A percentile compares a stretch with the other conserved stretches of the same genome.
Conservation (phyloP, 2,888 invertebrate genomes). For the Slavum lentiscoides region DNA sequence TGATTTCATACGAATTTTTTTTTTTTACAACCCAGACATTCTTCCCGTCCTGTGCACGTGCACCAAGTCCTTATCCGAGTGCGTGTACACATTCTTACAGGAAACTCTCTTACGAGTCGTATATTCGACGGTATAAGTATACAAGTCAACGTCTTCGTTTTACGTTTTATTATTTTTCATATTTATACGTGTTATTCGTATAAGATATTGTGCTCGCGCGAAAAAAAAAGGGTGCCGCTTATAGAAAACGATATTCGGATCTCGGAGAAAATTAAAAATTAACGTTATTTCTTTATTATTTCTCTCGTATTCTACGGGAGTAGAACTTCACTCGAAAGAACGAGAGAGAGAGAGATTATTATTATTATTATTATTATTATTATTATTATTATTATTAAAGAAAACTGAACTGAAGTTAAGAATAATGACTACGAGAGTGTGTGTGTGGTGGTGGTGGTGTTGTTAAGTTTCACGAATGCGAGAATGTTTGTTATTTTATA, state of each 20-base stretch:
- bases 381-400: slow-evolving; percentile 9
- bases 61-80: no score
- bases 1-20: no score
- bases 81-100: no score
- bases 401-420: slow-evolving; percentile 3
- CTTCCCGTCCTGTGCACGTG: no score
- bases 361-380: no score
- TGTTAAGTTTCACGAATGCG: slow-evolving; percentile 15
- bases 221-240: background rate
- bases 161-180: slow-evolving; percentile 13
- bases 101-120: no score
- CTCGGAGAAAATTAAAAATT: slow-evolving; percentile 7
- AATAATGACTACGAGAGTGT: background rate
- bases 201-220: background rate
- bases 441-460: background rate
- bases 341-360: background rate
- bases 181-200: background rate
- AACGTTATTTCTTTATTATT: slow-evolving; percentile 31
- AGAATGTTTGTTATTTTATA: slow-evolving; percentile 24
- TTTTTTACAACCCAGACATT: no score
- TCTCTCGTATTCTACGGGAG: background rate
- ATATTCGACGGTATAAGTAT: no score
- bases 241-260: background rate
- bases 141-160: slow-evolving; percentile 24
- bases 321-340: background rate